Evolutionary conservation across 2,888 invertebrate genomes (phyloP), one percentile per base, ranked within the genome.

Genomic region (Epistrophella euchroma): DNA sequence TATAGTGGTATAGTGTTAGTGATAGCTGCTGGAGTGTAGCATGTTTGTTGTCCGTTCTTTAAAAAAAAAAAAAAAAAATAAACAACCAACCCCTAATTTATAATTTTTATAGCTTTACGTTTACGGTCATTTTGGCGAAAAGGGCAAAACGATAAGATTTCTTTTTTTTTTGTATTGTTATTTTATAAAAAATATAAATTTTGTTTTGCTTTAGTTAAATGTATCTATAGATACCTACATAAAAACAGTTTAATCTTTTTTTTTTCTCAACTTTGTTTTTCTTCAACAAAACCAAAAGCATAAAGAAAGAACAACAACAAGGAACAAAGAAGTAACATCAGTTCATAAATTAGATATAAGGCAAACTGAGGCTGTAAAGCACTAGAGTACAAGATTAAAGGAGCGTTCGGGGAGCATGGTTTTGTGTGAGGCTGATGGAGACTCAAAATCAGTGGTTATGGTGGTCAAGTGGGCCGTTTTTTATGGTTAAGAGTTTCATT

Each of bases 61-160:
- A 52, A 19, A 50, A 82, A 78, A 37, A 58, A 25, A 22, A 10
- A 17, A 58, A 81, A 81, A 58, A 58, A 15, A 55, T 4, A 28
- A 28, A 7, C 50, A 78, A 81, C 62, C 86, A 77, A 71, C 86
- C 85, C 77, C 86, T 86, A 81, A 86, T 86, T 86, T 86, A 86
- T 86, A 86, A 86, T 81, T 86, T 86, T 86, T 86, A 86, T 86
- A 45, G 56, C 81, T 78, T 82, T 77, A 81, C 81, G 81, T 78
- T 82, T 77, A 81, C 81, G 81, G 86, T 74, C 77, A 58, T 86
- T 86, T 66, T 81, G 80, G 80, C 80, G 85, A 80, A 85, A 85
- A 80, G 85, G 80, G 85, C 80, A 85, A 75, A 64, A 52, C 75
- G 71, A 72, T 71, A 75, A 66, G 45, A 58, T 62, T 64, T 37